Base-by-base conservation (phyloP, 2,797 vertebrate genomes). In the Chiloscyllium punctatum region DNA sequence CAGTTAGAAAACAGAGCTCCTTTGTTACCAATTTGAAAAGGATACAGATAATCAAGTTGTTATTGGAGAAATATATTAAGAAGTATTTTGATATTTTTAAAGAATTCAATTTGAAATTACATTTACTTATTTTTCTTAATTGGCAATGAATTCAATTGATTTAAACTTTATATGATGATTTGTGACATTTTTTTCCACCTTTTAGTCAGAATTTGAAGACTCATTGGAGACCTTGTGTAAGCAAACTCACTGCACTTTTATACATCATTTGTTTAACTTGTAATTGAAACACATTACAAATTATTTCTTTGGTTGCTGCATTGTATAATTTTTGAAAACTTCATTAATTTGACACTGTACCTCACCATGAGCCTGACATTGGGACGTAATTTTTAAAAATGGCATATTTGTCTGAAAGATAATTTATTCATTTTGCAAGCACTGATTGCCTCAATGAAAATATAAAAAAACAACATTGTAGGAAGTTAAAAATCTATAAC, bases 21-120 rank as follows among this genome's bases (percentile, higher is more conserved):
- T 95, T 95, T 95, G 94, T 95, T 95, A 95, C 94, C 71, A 53
- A 57, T 95, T 92, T 95, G 42, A 95, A 77, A 95, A 95, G 69
- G 94, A 95, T 48, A 94, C 11, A 74, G 71, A 95, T 95, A 95
- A 95, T 95, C 72, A 72, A 33, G 94, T 72, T 57, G 25, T 77
- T 74, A 25, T 53, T 15, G 25, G 2, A 30, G n/a, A 77, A 95
- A 95, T 95, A n/a, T 33, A 57, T 95, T n/a, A 48, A 94, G 42
- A 71, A 74, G 42, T 30, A 4, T 77, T 95, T 95, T 21, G 30
- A 51, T 71, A 30, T 51, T 74, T 74, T 94, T 51, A 25, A 72
- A 53, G 4, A 15, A 72, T 53, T 95, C 74, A 33, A n/a, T 72
- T 57, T 66, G 53, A 92, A 92, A 92, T 92, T 68, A 42, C 15